Evolutionary conservation across 2,888 invertebrate genomes (phyloP), one percentile per base, ranked within the genome.

Genomic region (Steinernema hermaphroditum): DNA sequence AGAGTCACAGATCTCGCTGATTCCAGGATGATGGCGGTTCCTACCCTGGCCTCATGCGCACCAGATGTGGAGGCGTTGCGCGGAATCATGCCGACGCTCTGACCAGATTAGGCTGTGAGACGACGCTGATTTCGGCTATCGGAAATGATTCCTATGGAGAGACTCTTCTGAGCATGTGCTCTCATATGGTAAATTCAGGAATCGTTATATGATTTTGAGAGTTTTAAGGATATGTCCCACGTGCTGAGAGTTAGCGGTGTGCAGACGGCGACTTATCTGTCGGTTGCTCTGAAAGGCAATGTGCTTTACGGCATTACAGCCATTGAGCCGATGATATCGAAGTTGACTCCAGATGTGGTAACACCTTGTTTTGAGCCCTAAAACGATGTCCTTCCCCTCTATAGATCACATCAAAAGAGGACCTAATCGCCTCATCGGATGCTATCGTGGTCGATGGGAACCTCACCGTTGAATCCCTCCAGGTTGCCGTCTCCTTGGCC

Each of bases 81-180:
- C 90, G 96, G 69, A 97, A 97, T 87, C 90, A 96, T 71, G 93
- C 94, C 0, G 94, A 94, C 82, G 93, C 93, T 19, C 88, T 97
- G 71, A 90, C 90, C 82, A 32, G 82, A 70, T 72, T 82, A 0
- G 82, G 79, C n/a, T 77, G 77, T 62, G 73, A 81, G 27, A 74
- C 80, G 0, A 72, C 74, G 29, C 91, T 95, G 62, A 89, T 95
- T 50, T 92, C 94, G 0, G 92, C 92, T 0, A 87, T 94, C 2
- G 94, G 94, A 0, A 89, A 91, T 71, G 94, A 94, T 87, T 76
- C 81, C 12, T 76, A 74, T 32, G 22, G 46, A 72, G 37, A 73
- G 32, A 29, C 43, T 37, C 32, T 57, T 34, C 19, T 46, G 49
- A 69, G 32, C 44, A 29, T 69, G 69, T 69, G 69, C 27, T 6